These are phyloP conservation scores for Rhynchophorus ferrugineus DNA, from an alignment of 1,140 invertebrate genomes.

Conservation along the genomic window DNA sequence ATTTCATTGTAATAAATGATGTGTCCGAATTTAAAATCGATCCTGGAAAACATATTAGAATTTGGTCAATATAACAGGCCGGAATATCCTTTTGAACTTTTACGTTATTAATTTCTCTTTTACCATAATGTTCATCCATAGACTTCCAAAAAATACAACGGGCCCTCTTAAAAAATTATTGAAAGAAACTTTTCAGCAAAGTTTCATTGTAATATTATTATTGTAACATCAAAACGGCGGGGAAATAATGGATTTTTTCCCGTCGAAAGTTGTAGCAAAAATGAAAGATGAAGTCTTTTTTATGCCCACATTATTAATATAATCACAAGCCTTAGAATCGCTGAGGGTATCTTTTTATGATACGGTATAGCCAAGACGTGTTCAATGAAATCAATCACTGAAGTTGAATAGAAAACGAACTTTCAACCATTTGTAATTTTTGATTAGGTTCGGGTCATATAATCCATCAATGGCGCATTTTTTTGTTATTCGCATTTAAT, in stretches of 20 bases:
- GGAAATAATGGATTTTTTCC: neutral
- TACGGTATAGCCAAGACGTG: too few relatives aligned
- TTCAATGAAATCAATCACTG: too few relatives aligned
- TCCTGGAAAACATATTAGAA: neutral
- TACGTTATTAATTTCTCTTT: neutral
- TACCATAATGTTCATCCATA: neutral
- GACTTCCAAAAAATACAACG: slow-evolving; percentile 6
- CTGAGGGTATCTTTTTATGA: too few relatives aligned
- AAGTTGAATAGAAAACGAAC: too few relatives aligned
- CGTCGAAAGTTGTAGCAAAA: neutral
- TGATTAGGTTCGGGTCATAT: too few relatives aligned
- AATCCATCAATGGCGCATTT: too few relatives aligned
- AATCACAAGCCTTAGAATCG: too few relatives aligned
- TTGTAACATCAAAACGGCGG: slow-evolving; percentile 7
- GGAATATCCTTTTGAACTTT: neutral
- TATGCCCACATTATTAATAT: too few relatives aligned
- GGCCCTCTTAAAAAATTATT: neutral
- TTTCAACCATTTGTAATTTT: too few relatives aligned
- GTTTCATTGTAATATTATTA: slow-evolving; percentile 17
- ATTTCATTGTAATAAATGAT: too few relatives aligned
- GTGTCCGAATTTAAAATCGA: too few relatives aligned
- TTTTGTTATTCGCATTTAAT: too few relatives aligned
- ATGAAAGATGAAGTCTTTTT: neutral
- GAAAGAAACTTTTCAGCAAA: slow-evolving; percentile 13
- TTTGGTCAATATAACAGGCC: neutral